Conservation (phyloP, 2,113 vertebrate species). For the Coracopsis vasa region DNA sequence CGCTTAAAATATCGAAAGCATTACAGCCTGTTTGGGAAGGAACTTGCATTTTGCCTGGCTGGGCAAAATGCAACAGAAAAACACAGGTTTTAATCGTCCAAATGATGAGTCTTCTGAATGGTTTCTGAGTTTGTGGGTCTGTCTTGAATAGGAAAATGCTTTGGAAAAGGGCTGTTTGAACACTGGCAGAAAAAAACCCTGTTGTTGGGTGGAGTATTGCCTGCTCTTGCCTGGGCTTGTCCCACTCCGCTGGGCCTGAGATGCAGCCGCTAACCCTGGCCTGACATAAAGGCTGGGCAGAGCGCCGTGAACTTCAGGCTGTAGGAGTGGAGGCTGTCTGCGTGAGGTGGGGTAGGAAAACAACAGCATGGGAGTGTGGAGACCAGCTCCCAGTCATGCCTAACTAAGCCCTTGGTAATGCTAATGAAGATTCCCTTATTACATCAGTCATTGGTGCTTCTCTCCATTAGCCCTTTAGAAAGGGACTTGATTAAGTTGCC, state of each 20-base stretch:
- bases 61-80: background rate
- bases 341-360: background rate
- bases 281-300: background rate
- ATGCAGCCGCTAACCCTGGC: background rate
- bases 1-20: background rate
- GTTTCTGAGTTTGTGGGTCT: background rate
- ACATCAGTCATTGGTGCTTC: background rate
- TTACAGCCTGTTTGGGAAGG: background rate
- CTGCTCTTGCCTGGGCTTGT: background rate
- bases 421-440: background rate
- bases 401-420: conserved; percentile 28
- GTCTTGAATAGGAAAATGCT: background rate
- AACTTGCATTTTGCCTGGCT: background rate
- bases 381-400: background rate
- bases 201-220: background rate
- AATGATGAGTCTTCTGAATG: background rate
- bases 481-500: conserved; percentile 42
- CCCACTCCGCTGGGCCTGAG: background rate
- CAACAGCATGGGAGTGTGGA: background rate
- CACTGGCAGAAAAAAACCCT: background rate
- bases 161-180: background rate
- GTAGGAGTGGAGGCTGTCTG: background rate
- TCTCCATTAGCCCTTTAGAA: conserved; percentile 43
- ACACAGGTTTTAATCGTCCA: background rate
- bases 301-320: background rate